Conservation (phyloP, 2,113 vertebrate species). For the Limnothrissa miodon region DNA sequence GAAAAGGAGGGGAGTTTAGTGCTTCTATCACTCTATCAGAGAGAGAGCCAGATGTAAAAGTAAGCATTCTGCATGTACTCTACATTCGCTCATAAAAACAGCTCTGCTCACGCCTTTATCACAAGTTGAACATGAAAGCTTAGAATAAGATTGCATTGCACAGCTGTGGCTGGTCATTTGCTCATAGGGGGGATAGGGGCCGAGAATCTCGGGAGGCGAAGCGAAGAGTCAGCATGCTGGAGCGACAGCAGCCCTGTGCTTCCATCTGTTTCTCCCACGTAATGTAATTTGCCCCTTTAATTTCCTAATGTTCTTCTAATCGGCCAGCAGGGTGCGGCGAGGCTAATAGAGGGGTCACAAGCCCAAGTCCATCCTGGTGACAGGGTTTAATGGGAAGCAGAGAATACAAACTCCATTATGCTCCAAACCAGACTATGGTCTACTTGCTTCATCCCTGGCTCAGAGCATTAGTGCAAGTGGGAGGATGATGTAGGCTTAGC, state of each 20-base stretch:
- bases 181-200: conserved; percentile 30
- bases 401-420: conserved; percentile 73
- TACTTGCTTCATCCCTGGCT: not conserved
- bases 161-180: conserved; percentile 49
- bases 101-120: not conserved
- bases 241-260: conserved; percentile 59
- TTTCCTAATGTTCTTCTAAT: conserved; percentile 79
- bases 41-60: not conserved
- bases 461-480: not conserved
- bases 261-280: conserved; percentile 70
- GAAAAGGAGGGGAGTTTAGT: not conserved
- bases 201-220: conserved; percentile 49
- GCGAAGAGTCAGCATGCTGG: conserved; percentile 60
- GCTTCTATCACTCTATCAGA: not conserved
- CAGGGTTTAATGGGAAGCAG: conserved; percentile 71
- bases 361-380: conserved; percentile 69
- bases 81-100: not conserved
- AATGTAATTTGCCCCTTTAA: conserved; percentile 77
- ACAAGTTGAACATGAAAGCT: not conserved
- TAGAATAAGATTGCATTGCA: not conserved
- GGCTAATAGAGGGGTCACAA: conserved; percentile 73
- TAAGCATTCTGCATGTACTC: not conserved
- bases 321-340: conserved; percentile 64
- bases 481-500: conserved; percentile 36
- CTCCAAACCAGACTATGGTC: conserved; percentile 39